These are phyloP conservation scores for Bruchidius siliquastri DNA, from an alignment of 2,888 invertebrate genomes.

Conservation along the genomic window DNA sequence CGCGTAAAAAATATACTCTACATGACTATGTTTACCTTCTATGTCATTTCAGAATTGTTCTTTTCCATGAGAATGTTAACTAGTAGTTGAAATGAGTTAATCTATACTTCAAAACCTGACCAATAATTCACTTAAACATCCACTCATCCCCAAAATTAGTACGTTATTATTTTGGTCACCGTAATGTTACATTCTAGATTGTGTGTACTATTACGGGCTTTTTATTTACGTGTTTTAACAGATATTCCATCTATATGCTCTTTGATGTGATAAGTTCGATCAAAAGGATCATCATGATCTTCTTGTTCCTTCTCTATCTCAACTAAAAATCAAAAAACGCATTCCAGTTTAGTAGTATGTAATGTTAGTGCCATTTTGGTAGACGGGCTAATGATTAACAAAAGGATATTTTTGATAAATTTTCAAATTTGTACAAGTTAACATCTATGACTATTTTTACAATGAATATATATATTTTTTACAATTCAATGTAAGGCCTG, in stretches of 20 bases:
- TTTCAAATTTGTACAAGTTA: background rate
- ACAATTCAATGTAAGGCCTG: slow-evolving; percentile 16
- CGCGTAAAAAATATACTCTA: no score
- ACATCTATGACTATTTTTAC: slow-evolving; percentile 11
- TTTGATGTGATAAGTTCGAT: background rate
- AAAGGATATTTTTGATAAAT: slow-evolving; percentile 8
- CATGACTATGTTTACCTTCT: no score
- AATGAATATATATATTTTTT: slow-evolving; percentile 12
- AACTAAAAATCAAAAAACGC: slow-evolving; percentile 24
- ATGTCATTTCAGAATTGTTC: no score
- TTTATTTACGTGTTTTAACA: slow-evolving; percentile 5
- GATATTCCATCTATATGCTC: slow-evolving; percentile 7
- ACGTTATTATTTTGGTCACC: background rate
- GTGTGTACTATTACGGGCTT: slow-evolving; percentile 6
- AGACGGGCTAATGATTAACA: slow-evolving; percentile 24
- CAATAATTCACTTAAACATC: background rate
- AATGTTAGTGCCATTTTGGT: slow-evolving; percentile 39
- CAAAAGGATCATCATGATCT: slow-evolving; percentile 3
- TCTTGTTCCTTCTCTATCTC: slow-evolving; percentile 6
- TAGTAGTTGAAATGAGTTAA: no score
- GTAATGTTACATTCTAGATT: background rate
- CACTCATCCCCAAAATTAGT: background rate
- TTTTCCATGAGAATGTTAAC: no score
- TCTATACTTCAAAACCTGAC: background rate
- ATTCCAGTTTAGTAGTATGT: slow-evolving; percentile 32